Base-by-base conservation (phyloP, 2,888 invertebrate genomes). In the Pharmacophagus antenor region DNA sequence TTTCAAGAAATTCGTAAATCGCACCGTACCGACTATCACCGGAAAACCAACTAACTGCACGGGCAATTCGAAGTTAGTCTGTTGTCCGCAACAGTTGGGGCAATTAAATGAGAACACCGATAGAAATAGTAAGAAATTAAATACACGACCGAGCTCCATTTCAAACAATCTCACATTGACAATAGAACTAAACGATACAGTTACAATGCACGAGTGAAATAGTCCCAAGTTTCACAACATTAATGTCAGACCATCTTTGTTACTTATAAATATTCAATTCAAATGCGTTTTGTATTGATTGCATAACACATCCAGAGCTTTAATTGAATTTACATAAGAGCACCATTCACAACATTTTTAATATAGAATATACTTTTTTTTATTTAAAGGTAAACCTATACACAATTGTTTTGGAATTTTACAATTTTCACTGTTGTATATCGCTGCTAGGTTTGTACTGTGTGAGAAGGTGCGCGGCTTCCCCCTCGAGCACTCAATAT, bases 11-110 rank as follows among this genome's bases (percentile, higher is more conserved):
- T 96, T 96, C 0, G 95, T 93, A 56, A 96, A 82, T 67, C 94
- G 91, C 12, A 96, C 96, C 25, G 95, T 95, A 7, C 95, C 83
- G 54, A 96, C 94, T 68, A 96, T 96, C 63, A 96, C 93, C 0
- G 96, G 96, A 74, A 96, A 96, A 23, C 96, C 96, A 42, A 96
- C 92, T 58, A 96, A 85, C 75, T 96, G 96, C n/a, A 96, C 95
- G 12, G 96, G 96, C 50, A 95, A 75, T 68, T 95, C 94, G 71
- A 95, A 94, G 2, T 91, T 72, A 7, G 94, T 92, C 67, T 92
- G 91, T 55, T 74, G 65, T 3, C 62, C 54, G 52, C 44, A 42
- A 48, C 53, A 63, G 56, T 60, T 58, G 5, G 66, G 21, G 21
- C 62, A 58, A 50, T 71, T 63, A 25, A 69, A 42, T 12, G 64